Conservation (phyloP, 2,113 vertebrate genomes). For the Dicentrarchus labrax region DNA sequence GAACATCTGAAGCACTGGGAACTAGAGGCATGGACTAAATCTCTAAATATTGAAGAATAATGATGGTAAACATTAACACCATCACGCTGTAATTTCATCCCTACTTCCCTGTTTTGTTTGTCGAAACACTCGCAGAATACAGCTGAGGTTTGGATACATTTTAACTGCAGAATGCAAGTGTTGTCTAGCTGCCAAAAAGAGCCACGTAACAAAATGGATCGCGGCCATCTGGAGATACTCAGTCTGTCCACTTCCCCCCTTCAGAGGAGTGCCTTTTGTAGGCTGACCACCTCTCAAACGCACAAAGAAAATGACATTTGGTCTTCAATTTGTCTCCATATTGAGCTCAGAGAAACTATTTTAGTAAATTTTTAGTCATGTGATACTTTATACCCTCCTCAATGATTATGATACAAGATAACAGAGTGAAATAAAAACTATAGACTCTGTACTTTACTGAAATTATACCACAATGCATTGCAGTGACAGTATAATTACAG, state of each 20-base stretch:
- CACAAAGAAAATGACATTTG: background rate
- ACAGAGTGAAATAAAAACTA: background rate
- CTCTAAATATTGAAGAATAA: background rate
- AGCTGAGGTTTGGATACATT: background rate
- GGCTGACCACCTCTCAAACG: background rate
- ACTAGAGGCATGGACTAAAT: conserved; percentile 3
- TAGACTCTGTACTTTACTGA: background rate
- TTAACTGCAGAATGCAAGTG: background rate
- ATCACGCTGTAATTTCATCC: background rate
- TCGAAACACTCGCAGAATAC: background rate
- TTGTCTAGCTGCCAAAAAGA: background rate
- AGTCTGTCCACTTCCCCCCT: background rate
- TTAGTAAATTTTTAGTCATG: too few relatives aligned
- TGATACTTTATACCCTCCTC: background rate
- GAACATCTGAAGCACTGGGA: background rate
- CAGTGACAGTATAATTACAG: conserved; percentile 3
- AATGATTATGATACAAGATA: background rate
- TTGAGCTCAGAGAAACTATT: background rate
- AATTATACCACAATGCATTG: background rate
- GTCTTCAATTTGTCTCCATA: background rate
- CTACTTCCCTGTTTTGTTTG: background rate
- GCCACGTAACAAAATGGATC: background rate
- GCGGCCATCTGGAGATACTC: background rate
- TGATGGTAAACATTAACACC: background rate
- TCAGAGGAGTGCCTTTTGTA: background rate